phyloP scores from a whole-genome alignment of 2,797 vertebrate genomes.

The Menidia menidia region DNA sequence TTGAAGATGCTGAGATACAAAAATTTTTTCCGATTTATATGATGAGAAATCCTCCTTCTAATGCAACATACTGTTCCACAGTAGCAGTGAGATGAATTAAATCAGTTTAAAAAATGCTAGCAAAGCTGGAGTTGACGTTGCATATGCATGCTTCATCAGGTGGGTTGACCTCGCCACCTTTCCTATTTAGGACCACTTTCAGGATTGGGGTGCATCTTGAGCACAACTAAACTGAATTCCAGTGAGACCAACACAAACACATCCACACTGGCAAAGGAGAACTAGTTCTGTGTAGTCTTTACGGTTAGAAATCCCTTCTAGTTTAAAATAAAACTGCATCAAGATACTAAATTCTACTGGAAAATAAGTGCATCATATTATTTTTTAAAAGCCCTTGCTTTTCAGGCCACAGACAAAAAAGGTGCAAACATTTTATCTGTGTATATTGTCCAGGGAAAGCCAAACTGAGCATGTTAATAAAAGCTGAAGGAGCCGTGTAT shows the following conservation, averaged over 20 bases:
- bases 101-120: background rate
- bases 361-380: background rate
- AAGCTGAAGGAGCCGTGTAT: slow-evolving; percentile 27
- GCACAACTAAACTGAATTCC: slow-evolving; percentile 42
- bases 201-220: slow-evolving; percentile 16
- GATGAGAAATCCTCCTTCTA: background rate
- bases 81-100: background rate
- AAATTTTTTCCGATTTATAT: background rate
- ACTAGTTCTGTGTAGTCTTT: background rate
- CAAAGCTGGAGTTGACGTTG: slow-evolving; percentile 7
- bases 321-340: background rate
- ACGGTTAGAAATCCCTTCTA: slow-evolving; percentile 1
- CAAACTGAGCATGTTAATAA: slow-evolving; percentile 22
- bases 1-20: background rate
- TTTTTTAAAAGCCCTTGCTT: background rate
- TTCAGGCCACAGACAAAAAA: background rate
- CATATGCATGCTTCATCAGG: slow-evolving; percentile 44
- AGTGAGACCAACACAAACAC: slow-evolving; percentile 1
- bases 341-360: background rate
- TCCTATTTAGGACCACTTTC: slow-evolving; percentile 26
- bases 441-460: slow-evolving; percentile 25
- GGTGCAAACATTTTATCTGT: slow-evolving; percentile 13
- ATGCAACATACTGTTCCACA: background rate
- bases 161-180: slow-evolving; percentile 25
- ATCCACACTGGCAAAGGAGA: background rate